Evolutionary conservation across 2,113 vertebrate genomes (phyloP).

Genomic region (Lethenteron camtschaticum): DNA sequence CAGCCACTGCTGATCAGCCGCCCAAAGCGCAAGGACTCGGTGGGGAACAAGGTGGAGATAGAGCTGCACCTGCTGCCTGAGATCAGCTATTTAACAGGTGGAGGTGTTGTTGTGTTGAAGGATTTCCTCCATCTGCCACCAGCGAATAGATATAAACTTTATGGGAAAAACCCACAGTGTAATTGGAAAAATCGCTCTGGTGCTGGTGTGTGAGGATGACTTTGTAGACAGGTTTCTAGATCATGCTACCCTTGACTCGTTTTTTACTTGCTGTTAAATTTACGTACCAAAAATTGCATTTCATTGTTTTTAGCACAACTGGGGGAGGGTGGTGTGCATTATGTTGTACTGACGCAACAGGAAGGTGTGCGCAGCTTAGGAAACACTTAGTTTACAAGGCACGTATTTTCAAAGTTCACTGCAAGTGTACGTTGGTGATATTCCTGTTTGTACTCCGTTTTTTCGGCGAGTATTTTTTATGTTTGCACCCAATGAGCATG

Average conservation of each 20-base stretch:
- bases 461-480: too few relatives aligned
- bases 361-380: too few relatives aligned
- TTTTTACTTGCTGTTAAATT: not conserved
- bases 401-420: too few relatives aligned
- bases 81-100: slow-evolving; percentile 27
- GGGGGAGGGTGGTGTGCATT: not conserved
- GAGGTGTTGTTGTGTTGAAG: not conserved
- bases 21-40: slow-evolving; percentile 16
- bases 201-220: too few relatives aligned
- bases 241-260: not conserved
- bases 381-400: too few relatives aligned
- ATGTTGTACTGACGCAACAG: not conserved
- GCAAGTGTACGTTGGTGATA: too few relatives aligned
- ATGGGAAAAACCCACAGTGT: too few relatives aligned
- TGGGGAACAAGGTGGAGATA: not conserved
- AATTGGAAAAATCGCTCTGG: too few relatives aligned
- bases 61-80: slow-evolving; percentile 22
- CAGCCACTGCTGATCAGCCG: slow-evolving; percentile 26
- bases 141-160: too few relatives aligned
- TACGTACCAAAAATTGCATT: not conserved
- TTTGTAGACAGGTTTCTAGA: too few relatives aligned
- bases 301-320: not conserved
- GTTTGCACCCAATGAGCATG: too few relatives aligned
- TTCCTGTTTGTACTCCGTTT: not conserved
- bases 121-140: too few relatives aligned